Evolutionary conservation across 2,888 invertebrate genomes (phyloP).

Genomic region (Steinernema hermaphroditum): DNA sequence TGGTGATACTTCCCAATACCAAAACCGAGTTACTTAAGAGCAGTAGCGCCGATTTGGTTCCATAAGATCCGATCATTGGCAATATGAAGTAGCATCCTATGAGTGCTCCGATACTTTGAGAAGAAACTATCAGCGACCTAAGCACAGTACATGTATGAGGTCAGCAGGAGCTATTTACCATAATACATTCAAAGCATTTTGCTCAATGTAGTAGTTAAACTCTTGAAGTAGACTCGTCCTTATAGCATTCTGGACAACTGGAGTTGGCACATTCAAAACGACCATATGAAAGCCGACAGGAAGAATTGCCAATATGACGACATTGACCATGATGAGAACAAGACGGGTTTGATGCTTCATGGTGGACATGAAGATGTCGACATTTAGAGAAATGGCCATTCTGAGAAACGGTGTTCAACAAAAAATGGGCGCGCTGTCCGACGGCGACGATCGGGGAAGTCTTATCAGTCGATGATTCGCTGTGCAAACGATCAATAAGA

Average conservation of each 20-base stretch:
- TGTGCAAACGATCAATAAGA: background rate
- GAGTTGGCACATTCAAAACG: conserved; percentile 57
- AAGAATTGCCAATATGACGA: conserved; percentile 22
- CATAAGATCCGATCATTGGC: conserved; percentile 36
- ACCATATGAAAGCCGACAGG: conserved; percentile 57
- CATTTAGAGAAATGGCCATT: background rate
- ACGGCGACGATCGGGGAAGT: background rate
- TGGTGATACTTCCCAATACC: conserved; percentile 31
- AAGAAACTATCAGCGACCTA: conserved; percentile 52
- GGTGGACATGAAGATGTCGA: background rate
- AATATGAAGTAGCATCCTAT: conserved; percentile 50
- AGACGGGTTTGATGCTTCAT: conserved; percentile 4
- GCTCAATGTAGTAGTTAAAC: conserved; percentile 2
- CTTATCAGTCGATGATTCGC: background rate
- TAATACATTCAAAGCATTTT: conserved; percentile 32
- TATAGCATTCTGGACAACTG: conserved; percentile 46
- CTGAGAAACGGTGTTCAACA: background rate
- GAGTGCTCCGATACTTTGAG: conserved; percentile 57
- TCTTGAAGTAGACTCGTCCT: conserved; percentile 26
- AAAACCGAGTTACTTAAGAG: conserved; percentile 38
- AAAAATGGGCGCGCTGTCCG: background rate
- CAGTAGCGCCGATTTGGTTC: conserved; percentile 37
- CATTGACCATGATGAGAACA: background rate
- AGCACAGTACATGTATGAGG: no score
- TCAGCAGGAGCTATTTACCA: conserved; percentile 36